Evolutionary conservation across 2,888 invertebrate species (phyloP), one percentile per base, ranked within the genome.

Genomic region (Orthonychiurus folsomi): DNA sequence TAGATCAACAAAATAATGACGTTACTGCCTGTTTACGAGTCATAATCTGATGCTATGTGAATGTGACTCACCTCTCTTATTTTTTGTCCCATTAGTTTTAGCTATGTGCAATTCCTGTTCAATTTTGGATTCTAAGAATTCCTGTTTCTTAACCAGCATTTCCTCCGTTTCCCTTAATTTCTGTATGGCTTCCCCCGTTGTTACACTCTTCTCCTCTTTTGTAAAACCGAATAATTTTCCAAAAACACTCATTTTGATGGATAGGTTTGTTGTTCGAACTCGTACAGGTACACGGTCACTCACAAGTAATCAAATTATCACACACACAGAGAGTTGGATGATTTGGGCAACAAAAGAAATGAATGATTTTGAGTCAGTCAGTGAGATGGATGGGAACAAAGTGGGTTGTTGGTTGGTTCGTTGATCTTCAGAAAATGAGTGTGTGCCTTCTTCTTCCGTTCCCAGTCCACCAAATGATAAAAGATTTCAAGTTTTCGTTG

Each of bases 151-250:
- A 61, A 90, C 82, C 67, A 99, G 82, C 86, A 97, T 88, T 76
- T 95, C 95, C 77, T 99, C 97, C 0, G 94, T 94, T 78, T 95
- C 94, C 66, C 95, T 84, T 73, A 99, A 83, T 80, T 93, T 93
- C 79, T 97, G 95, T 76, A 99, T 96, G 50, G 96, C 95, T 78
- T 97, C 95, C 70, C 93, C 92, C 26, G 95, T 93, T 26, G 90
- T 84, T 21, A 92, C 90, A 12, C 87, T 86, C 73, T 88, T 86
- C 71, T 89, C 87, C 72, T 87, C 86, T 70, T 80, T 80, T 76
- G 95, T 93, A 77, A 92, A 93, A 3, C 90, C 88, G 76, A 95
- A 94, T 75, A 95, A 81, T 82, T 93, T 93, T 50, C 87, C 86
- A 69, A 94, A 86, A 77, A 93, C 60, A 26, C 61, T 61, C 65